phyloP scores from a whole-genome alignment of 2,888 invertebrate species.

The Emmelina monodactyla region DNA sequence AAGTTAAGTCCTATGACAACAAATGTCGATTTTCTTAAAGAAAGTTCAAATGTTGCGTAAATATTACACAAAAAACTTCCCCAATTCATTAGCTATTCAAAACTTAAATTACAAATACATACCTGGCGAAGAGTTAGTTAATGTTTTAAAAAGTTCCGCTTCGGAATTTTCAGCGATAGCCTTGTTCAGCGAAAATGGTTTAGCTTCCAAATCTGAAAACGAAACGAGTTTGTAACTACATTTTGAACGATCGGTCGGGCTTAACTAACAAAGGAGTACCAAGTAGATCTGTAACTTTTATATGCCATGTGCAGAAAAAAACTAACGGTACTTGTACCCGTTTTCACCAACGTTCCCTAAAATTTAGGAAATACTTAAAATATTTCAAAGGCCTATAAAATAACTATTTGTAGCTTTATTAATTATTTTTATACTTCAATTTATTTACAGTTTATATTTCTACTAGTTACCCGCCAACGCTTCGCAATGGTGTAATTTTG shows the following conservation, averaged over 20 bases:
- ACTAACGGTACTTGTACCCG: too few species aligned
- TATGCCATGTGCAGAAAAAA: too few species aligned
- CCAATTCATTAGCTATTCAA: background rate
- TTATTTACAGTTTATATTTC: too few species aligned
- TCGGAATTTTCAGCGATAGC: constrained; percentile 30
- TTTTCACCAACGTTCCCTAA: too few species aligned
- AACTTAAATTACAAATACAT: background rate
- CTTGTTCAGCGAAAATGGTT: constrained; percentile 46
- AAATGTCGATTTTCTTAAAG: background rate
- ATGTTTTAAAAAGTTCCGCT: constrained; percentile 1
- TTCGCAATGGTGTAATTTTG: too few species aligned
- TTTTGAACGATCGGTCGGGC: constrained; percentile 9
- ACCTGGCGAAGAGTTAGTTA: constrained; percentile 1
- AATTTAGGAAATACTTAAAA: too few species aligned
- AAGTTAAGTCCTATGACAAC: background rate
- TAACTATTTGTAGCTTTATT: too few species aligned
- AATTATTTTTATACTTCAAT: too few species aligned
- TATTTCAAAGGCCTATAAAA: too few species aligned
- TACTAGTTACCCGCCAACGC: too few species aligned
- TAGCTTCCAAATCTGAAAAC: constrained; percentile 33
- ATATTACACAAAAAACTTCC: background rate
- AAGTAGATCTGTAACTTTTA: too few species aligned
- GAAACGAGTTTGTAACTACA: constrained; percentile 3
- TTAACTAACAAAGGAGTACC: too few species aligned
- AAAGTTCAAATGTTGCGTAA: background rate